A percentile compares a stretch with the other conserved stretches of the same genome.
These are phyloP conservation scores for Simalia tracyae DNA, from an alignment of 2,797 vertebrate genomes.

Conservation along the genomic window DNA sequence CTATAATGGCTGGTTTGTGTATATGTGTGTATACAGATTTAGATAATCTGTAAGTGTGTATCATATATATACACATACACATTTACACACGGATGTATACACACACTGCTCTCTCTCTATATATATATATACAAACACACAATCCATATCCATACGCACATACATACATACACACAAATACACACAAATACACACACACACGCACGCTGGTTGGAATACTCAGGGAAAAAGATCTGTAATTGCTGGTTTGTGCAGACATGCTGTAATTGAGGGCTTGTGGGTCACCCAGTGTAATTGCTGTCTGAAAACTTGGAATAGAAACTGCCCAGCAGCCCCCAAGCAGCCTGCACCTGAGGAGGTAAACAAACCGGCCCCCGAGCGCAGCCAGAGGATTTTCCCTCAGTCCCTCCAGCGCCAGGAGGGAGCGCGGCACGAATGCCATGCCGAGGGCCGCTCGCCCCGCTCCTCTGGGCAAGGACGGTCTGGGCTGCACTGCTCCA, in stretches of 20 bases:
- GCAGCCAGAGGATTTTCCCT: not conserved
- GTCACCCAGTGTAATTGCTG: conserved; percentile 72
- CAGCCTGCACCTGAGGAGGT: conserved; percentile 42
- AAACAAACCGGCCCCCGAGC: not conserved
- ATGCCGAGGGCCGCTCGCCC: not conserved
- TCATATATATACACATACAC: not conserved
- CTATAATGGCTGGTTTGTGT: not conserved
- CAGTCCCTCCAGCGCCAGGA: not conserved
- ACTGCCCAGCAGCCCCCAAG: conserved; percentile 53
- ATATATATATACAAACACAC: not conserved
- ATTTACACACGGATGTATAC: not conserved
- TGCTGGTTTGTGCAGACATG: conserved; percentile 19
- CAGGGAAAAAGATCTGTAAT: not conserved
- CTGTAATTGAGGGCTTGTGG: conserved; percentile 70
- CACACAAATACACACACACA: not conserved
- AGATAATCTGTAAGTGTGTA: too few species aligned
- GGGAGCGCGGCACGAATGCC: not conserved
- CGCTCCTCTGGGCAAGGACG: fast-evolving
- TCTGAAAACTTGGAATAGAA: conserved; percentile 73
- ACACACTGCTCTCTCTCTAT: too few species aligned
- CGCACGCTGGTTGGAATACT: not conserved
- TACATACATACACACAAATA: not conserved
- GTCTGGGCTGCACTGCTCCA: not conserved
- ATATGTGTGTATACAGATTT: not conserved
- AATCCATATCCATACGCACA: not conserved